Evolutionary conservation across 2,888 invertebrate genomes (phyloP), one percentile per base, ranked within the genome.

Genomic region (Pardosa pseudoannulata): DNA sequence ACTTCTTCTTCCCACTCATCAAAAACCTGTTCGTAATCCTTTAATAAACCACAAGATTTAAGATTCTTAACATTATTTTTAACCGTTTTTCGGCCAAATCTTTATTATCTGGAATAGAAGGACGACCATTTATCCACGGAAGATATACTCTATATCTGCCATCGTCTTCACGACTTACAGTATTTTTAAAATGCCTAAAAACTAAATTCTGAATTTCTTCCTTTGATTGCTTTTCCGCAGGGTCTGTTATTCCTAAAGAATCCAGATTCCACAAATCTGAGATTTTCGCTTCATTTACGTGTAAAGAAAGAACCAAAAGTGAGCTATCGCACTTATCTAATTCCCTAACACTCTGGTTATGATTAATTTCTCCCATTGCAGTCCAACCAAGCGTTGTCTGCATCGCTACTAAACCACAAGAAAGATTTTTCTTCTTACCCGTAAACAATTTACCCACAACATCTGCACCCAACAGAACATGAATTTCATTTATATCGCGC

Each of bases 1-100:
- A n/a, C n/a, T 5, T 74, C 62, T 7, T 56, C 36, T 75, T 65
- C 75, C 64, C 41, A 75, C 2, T n/a, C n/a, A n/a, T n/a, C n/a
- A n/a, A n/a, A n/a, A n/a, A n/a, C n/a, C n/a, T n/a, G n/a, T n/a
- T n/a, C n/a, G n/a, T n/a, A n/a, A n/a, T n/a, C n/a, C n/a, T n/a
- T n/a, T n/a, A n/a, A n/a, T n/a, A n/a, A n/a, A 3, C 13, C 23
- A n/a, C n/a, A n/a, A n/a, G n/a, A n/a, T n/a, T n/a, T n/a, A n/a
- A n/a, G n/a, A n/a, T n/a, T n/a, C n/a, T n/a, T n/a, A n/a, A n/a
- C n/a, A n/a, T n/a, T n/a, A n/a, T n/a, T n/a, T n/a, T n/a, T n/a
- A n/a, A n/a, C n/a, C n/a, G n/a, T n/a, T n/a, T n/a, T n/a, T n/a
- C n/a, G n/a, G n/a, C n/a, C n/a, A 64, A 39, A 32, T 64, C 7